A percentile compares a stretch with the other conserved stretches of the same genome.
Conservation (phyloP, 2,113 vertebrate species). For the Oxyura jamaicensis region DNA sequence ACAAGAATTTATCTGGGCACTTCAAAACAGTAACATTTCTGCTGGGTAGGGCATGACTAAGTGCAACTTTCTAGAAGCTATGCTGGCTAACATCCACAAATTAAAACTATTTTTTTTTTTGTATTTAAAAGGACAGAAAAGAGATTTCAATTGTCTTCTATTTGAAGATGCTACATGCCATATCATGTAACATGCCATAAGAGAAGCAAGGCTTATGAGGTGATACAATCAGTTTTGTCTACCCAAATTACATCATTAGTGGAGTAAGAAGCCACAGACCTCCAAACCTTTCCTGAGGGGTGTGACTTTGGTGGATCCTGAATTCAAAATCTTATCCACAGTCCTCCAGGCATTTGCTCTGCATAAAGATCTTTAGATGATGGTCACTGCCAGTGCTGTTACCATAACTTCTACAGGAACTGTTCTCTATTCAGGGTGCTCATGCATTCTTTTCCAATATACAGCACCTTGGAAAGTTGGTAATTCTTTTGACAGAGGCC, state of each 20-base stretch:
- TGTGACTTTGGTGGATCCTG: neutral
- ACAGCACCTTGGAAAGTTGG: neutral
- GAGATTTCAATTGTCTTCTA: neutral
- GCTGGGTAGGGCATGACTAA: neutral
- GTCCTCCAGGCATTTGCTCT: neutral
- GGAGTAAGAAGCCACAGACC: neutral
- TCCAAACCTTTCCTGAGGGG: neutral
- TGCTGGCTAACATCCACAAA: neutral
- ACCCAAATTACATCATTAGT: neutral
- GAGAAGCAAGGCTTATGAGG: neutral
- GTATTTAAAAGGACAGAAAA: neutral
- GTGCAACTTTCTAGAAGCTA: neutral
- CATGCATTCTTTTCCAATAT: neutral
- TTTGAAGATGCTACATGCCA: neutral
- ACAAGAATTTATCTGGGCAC: neutral
- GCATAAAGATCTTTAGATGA: neutral
- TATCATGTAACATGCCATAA: neutral
- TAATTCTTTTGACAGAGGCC: neutral
- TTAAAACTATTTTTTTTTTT: neutral
- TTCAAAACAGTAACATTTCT: neutral
- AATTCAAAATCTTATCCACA: neutral
- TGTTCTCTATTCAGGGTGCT: neutral
- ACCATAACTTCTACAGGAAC: neutral
- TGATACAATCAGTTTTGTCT: neutral
- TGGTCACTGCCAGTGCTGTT: neutral